These are phyloP conservation scores for Megaptera novaeangliae DNA, from an alignment of 2,113 vertebrate species.

Conservation along the genomic window DNA sequence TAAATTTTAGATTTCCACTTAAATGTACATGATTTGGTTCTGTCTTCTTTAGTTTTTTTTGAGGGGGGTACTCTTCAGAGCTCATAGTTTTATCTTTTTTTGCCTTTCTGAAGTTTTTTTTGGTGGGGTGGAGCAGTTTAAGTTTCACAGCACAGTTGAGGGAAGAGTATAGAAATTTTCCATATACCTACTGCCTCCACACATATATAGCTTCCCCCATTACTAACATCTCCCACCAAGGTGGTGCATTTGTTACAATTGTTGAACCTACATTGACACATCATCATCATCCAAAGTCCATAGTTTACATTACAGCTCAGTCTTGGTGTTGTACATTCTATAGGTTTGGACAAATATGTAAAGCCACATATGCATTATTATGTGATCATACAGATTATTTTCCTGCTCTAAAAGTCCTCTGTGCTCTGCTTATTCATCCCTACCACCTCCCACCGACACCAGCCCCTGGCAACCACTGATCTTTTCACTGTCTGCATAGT, in stretches of 20 bases:
- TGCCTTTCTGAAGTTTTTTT: neutral
- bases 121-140: neutral
- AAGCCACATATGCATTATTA: neutral
- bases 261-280: neutral
- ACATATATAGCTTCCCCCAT: neutral
- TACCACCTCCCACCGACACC: neutral
- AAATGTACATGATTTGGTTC: neutral
- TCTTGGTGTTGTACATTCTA: neutral
- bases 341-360: neutral
- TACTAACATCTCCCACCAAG: neutral
- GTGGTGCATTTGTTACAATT: neutral
- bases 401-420: neutral
- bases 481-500: neutral
- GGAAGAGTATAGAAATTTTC: neutral
- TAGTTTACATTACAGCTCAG: neutral
- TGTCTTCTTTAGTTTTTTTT: neutral
- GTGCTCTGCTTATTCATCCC: neutral
- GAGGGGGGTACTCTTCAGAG: neutral
- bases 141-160: neutral
- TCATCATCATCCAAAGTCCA: neutral
- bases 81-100: neutral
- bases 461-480: neutral
- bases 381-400: neutral
- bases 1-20: neutral
- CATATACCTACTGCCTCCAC: neutral